phyloP scores from a whole-genome alignment of 1,140 invertebrate genomes.

The Leptinotarsa undecemlineata region DNA sequence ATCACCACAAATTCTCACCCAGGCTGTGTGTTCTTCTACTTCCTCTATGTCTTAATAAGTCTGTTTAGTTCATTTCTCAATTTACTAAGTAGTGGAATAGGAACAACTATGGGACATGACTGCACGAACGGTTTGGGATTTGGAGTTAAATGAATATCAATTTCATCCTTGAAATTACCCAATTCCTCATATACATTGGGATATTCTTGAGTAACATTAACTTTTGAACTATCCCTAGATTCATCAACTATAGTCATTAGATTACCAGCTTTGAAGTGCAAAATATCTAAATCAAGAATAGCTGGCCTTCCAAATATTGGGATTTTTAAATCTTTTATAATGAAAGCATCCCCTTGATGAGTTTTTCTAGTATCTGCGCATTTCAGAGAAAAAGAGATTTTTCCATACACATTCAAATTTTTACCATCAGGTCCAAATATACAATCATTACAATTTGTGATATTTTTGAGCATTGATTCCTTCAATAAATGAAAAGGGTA shows the following conservation, averaged over 20 bases:
- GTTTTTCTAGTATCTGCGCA: background rate
- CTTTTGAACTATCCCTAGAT: background rate
- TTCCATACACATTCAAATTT: too few species aligned
- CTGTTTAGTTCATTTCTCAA: background rate
- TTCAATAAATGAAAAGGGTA: too few species aligned
- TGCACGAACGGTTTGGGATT: background rate
- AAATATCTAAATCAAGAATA: background rate
- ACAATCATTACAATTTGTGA: too few species aligned
- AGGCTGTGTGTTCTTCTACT: background rate
- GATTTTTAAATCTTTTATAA: background rate
- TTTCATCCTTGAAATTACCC: background rate
- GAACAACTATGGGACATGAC: background rate
- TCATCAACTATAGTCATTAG: background rate
- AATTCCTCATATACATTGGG: background rate
- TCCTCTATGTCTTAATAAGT: background rate
- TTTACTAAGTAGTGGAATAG: background rate
- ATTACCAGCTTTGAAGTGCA: background rate
- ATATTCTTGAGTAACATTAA: background rate
- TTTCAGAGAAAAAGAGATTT: too few species aligned
- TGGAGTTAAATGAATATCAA: background rate
- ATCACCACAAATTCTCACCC: background rate
- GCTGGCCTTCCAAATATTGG: background rate
- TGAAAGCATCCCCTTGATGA: background rate
- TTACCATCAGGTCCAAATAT: too few species aligned
- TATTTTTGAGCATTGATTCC: too few species aligned